phyloP scores from a whole-genome alignment of 1,140 invertebrate species.

The Scaptomyza graminum region DNA sequence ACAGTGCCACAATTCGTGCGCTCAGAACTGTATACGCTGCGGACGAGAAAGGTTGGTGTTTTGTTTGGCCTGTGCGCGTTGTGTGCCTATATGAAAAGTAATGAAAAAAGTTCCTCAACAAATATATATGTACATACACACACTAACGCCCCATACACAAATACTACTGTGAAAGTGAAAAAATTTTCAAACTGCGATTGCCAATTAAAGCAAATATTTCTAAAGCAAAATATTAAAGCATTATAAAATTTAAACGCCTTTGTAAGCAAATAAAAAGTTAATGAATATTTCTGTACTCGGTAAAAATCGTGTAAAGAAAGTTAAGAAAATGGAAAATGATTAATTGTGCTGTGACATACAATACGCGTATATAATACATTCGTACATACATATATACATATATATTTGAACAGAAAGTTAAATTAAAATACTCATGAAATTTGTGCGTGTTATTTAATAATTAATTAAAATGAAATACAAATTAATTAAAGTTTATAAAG shows the following conservation, averaged over 20 bases:
- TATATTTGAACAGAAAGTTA: conserved; percentile 50
- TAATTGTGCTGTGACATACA: conserved; percentile 46
- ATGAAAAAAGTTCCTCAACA: conserved; percentile 42
- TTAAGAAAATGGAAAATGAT: conserved; percentile 6
- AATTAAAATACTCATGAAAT: conserved; percentile 53
- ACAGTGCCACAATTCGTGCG: conserved; percentile 46
- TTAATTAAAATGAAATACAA: neutral
- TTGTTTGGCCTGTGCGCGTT: conserved; percentile 48
- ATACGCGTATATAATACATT: conserved; percentile 18
- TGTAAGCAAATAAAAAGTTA: neutral
- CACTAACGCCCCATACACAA: conserved; percentile 23
- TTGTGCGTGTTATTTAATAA: conserved; percentile 10
- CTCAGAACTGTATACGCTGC: conserved; percentile 82
- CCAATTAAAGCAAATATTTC: conserved; percentile 49
- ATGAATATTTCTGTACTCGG: conserved; percentile 55
- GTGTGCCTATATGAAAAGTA: conserved; percentile 42
- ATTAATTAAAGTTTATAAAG: neutral
- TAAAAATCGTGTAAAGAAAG: conserved; percentile 41
- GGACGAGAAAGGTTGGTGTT: conserved; percentile 81
- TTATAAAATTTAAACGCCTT: neutral
- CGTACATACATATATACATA: conserved; percentile 30
- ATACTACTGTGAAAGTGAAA: conserved; percentile 67
- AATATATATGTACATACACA: conserved; percentile 30
- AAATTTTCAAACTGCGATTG: conserved; percentile 62
- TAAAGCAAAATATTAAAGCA: conserved; percentile 1